Conservation (phyloP, 2,888 invertebrate genomes). For the Metallyticus violacea region DNA sequence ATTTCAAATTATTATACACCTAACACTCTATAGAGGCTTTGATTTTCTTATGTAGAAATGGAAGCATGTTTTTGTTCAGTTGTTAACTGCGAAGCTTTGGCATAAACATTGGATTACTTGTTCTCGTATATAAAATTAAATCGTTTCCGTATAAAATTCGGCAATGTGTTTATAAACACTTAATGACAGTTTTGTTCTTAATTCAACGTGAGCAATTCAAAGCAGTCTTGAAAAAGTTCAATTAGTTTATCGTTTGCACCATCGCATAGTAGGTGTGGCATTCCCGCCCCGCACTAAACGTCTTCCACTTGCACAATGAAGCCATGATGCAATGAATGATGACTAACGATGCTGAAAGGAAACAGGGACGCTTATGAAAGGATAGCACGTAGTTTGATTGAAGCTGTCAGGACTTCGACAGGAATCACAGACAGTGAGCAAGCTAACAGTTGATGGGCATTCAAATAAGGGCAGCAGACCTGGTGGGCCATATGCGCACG, state of each 20-base stretch:
- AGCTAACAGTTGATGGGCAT: neutral
- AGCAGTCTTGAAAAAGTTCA: too few relatives aligned
- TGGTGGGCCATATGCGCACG: neutral
- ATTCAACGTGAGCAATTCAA: too few relatives aligned
- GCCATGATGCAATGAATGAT: neutral
- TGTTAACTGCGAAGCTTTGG: too few relatives aligned
- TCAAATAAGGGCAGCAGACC: neutral
- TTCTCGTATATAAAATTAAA: too few relatives aligned
- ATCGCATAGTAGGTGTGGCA: neutral
- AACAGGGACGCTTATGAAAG: neutral
- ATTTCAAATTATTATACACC: too few relatives aligned
- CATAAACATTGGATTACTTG: too few relatives aligned
- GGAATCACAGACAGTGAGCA: neutral
- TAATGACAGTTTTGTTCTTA: too few relatives aligned
- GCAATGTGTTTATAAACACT: too few relatives aligned
- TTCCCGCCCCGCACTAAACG: neutral
- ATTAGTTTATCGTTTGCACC: neutral
- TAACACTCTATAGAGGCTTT: too few relatives aligned
- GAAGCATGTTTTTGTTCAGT: too few relatives aligned
- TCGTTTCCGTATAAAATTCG: too few relatives aligned
- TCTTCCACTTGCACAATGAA: neutral
- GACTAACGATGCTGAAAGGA: neutral
- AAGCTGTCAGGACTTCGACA: neutral
- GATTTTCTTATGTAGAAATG: too few relatives aligned
- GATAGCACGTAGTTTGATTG: neutral